Evolutionary conservation across 2,113 vertebrate genomes (phyloP).

Genomic region (Pituophis catenifer): DNA sequence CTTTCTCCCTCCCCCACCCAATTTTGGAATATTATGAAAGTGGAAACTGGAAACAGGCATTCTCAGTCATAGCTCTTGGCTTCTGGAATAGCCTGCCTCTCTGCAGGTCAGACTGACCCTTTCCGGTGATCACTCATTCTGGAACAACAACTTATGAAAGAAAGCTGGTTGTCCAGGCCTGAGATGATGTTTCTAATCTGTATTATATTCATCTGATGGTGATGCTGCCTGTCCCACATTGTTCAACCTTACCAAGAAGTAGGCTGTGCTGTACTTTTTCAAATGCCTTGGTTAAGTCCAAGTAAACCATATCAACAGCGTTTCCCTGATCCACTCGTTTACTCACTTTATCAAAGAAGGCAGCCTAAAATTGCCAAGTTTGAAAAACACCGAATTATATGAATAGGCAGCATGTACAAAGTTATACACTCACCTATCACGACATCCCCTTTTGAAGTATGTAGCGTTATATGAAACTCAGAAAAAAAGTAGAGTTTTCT

Average conservation of each 20-base stretch:
- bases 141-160: background rate
- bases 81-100: background rate
- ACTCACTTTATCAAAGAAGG: background rate
- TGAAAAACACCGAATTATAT: background rate
- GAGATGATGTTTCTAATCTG: background rate
- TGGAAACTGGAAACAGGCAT: background rate
- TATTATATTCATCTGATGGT: background rate
- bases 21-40: background rate
- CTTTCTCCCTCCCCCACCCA: background rate
- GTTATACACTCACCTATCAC: background rate
- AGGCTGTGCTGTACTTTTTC: background rate
- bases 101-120: background rate
- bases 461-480: background rate
- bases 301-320: background rate
- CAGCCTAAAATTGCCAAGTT: background rate
- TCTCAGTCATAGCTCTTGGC: background rate
- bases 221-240: background rate
- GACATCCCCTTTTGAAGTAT: background rate
- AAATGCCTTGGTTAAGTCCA: background rate
- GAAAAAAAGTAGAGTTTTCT: background rate
- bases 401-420: background rate
- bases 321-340: background rate
- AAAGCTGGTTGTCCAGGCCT: background rate
- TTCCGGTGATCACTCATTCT: background rate
- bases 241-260: background rate